Base-by-base conservation (phyloP, 2,797 vertebrate species). In the Poeciliopsis paucimaculata region DNA sequence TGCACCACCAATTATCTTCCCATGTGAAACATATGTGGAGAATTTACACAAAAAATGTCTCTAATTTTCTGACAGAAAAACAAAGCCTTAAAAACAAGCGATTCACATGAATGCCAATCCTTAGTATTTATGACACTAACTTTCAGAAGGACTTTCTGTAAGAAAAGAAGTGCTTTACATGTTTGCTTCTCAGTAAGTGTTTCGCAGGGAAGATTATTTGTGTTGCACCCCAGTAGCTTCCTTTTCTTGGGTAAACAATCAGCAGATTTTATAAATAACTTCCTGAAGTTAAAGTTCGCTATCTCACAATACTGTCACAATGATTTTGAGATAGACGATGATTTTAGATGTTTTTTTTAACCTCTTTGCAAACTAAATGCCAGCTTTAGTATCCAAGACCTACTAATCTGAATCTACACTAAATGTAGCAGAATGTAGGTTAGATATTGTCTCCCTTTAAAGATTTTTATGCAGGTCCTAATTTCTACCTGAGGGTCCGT, bases 401-500 rank as follows among this genome's bases (percentile, higher is more conserved):
- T 45, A 23, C 39, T 43, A 43, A 43, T 70, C 23, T 43, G 23
- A 39, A 70, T 45, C 13, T 28, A 45, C 11, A 26, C 9, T 26
- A 36, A 64, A 18, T 64, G 16, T 26, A 18, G 6, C 6, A 26
- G 23, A 18, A 26, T 71, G 41, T 45, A 43, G 26, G 68, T 71
- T 28, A 71, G 11, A 71, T 26, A 70, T 68, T 41, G n/a, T 5
- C n/a, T 45, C 12, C 2, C 12, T 71, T 13, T 76, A 46, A 82
- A 13, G 76, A 53, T 72, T 45, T 77, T 15, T 36, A 13, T 72
- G 31, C 45, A 46, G 20, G 55, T 47, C 26, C 41, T 23, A 39
- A 43, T 75, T 20, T 81, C 88, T 66, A 99, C 98, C 97, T 91
- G 97, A 91, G 66, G 98, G 98, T 28, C 98, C 96, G 12, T 96